Base-by-base conservation (phyloP, 2,888 invertebrate genomes). In the Eumerus sabulonum region DNA sequence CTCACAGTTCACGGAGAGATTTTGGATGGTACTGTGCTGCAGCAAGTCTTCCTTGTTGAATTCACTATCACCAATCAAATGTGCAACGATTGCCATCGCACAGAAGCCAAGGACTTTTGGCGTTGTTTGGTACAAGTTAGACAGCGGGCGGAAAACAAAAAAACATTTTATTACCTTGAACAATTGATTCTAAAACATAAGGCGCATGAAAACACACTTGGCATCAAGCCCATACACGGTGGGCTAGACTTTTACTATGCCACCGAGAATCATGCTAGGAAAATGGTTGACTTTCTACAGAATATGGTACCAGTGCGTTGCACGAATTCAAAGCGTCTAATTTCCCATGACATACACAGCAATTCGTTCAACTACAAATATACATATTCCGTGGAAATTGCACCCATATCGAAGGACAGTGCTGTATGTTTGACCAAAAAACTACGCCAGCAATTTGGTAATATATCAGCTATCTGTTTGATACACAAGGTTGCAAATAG, bases 101-200 rank as follows among this genome's bases (percentile, higher is more conserved):
- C 94, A 0, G 99, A 99, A 89, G 99, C 99, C 0, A 98, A 99
- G 88, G 95, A 99, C 89, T 99, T 93, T 87, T 99, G 99, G 99
- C 94, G 95, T 85, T 97, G 98, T 44, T 85, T 96, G 88, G 95
- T 96, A 63, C 94, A 99, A 93, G 93, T 97, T 5, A 90, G 97
- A 35, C 96, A 96, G 85, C 92, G 94, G 70, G 93, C 96, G 0
- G 94, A 95, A 83, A 99, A 98, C 88, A 97, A 98, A 87, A 99
- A 98, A 89, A 99, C 99, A 0, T 95, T 99, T 85, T 99, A 94
- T 88, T 99, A 98, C 86, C 90, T 99, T 85, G 99, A 99, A 87
- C 99, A 99, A 88, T 89, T 99, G 81, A 96, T 99, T 85, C 90
- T 99, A 82, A 99, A 99, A 87, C 96, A 98, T 86, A 96, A 94